Percentiles rank a stretch among this genome's conserved stretches.
Conservation (phyloP, 2,888 invertebrate species). For the Smittia aterrima region DNA sequence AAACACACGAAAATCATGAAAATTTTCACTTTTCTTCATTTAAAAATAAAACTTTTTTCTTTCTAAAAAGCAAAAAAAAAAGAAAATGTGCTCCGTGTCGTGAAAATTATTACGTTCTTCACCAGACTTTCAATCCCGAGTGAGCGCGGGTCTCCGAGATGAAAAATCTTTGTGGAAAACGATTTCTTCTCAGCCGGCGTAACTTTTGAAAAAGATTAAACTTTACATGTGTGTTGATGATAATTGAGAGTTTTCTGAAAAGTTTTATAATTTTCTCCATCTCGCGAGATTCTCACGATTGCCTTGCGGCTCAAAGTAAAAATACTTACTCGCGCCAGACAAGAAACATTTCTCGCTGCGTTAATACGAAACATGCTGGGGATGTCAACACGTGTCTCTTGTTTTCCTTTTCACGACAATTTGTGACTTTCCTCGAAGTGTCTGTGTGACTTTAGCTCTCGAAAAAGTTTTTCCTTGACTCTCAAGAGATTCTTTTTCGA, state of each 20-base stretch:
- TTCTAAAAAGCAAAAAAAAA: slow-evolving; percentile 34
- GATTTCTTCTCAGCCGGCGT: slow-evolving; percentile 40
- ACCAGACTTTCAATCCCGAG: slow-evolving; percentile 41
- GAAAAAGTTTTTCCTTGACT: no score
- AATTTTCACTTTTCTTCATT: slow-evolving; percentile 26
- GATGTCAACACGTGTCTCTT: no score
- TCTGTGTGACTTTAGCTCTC: no score
- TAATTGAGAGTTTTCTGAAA: slow-evolving; percentile 18
- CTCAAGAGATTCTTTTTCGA: no score
- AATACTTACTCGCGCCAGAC: no score
- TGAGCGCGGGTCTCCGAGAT: slow-evolving; percentile 16
- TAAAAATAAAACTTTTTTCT: slow-evolving; percentile 1
- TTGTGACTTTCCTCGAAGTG: no score
- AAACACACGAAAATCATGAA: slow-evolving; percentile 17
- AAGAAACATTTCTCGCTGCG: no score
- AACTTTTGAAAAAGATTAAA: slow-evolving; percentile 23
- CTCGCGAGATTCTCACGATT: background rate
- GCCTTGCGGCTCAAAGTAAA: no score
- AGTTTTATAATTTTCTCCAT: background rate
- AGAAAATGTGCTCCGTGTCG: slow-evolving; percentile 31
- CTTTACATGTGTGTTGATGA: background rate
- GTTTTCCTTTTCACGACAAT: no score
- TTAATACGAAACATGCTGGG: no score
- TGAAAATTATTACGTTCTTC: slow-evolving; percentile 39
- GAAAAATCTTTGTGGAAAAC: slow-evolving; percentile 17